Evolutionary conservation across 1,140 invertebrate species (phyloP).

Genomic region (Drosophila burlai): DNA sequence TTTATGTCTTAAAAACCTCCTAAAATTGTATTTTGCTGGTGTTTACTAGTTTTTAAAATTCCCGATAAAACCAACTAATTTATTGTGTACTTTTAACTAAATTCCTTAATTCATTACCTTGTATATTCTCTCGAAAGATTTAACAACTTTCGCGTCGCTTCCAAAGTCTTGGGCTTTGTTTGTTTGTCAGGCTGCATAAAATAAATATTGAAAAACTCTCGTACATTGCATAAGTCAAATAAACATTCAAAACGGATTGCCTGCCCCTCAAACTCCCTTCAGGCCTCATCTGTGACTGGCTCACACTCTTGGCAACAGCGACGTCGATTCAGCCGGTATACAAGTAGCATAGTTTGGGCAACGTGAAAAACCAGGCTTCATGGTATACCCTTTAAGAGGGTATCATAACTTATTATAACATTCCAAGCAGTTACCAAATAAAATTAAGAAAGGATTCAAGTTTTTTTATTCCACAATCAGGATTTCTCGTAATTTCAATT

Average conservation of each 20-base stretch:
- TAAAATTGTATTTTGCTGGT: too few relatives aligned
- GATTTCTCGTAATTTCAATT: not conserved
- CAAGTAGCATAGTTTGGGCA: slow-evolving; percentile 27
- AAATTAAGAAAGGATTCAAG: not conserved
- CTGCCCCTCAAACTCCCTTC: slow-evolving; percentile 2
- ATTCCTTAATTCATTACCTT: not conserved
- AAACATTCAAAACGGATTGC: slow-evolving; percentile 44
- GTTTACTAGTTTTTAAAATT: not conserved
- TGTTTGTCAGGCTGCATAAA: slow-evolving; percentile 14
- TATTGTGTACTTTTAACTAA: not conserved
- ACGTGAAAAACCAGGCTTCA: slow-evolving; percentile 63
- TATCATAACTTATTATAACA: not conserved
- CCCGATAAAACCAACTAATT: not conserved
- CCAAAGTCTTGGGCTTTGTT: slow-evolving; percentile 10
- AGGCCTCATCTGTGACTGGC: slow-evolving; percentile 17
- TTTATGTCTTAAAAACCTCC: too few relatives aligned
- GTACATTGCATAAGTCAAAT: slow-evolving; percentile 68
- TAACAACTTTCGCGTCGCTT: slow-evolving; percentile 14
- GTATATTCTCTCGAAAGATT: slow-evolving; percentile 19
- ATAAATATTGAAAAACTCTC: slow-evolving; percentile 45
- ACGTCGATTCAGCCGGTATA: slow-evolving; percentile 35
- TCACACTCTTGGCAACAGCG: slow-evolving; percentile 59
- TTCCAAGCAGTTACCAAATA: too few relatives aligned
- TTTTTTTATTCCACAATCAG: not conserved
- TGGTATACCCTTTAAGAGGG: slow-evolving; percentile 8